Percentiles rank a stretch among this genome's conserved stretches.
phyloP scores from a whole-genome alignment of 1,140 invertebrate genomes.

The Cydia fagiglandana region DNA sequence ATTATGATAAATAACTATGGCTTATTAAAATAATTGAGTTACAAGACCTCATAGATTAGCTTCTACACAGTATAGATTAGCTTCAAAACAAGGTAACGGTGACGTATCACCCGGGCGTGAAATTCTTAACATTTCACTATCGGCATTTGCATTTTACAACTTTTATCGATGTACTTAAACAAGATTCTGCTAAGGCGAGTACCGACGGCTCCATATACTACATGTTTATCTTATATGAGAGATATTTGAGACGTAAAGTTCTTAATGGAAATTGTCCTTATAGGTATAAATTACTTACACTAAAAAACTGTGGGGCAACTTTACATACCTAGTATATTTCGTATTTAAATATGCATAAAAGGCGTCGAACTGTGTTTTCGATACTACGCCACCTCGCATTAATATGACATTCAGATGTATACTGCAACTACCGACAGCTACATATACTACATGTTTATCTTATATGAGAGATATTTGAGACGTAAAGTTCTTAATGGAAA shows the following conservation, averaged over 20 bases:
- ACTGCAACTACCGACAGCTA: conserved; percentile 50
- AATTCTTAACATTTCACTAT: conserved; percentile 72
- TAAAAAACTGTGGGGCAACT: no score
- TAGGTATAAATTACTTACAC: neutral
- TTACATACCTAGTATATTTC: no score
- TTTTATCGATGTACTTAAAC: conserved; percentile 69
- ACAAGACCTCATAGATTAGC: neutral
- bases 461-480: conserved; percentile 38
- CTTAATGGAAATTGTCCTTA: conserved; percentile 6
- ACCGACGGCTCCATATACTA: conserved; percentile 54
- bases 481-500: conserved; percentile 12
- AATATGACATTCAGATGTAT: no score
- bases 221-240: conserved; percentile 50
- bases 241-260: conserved; percentile 34
- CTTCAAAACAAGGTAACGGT: conserved; percentile 63
- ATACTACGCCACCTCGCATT: no score
- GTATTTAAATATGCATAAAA: no score
- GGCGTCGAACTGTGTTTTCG: no score
- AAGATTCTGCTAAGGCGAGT: conserved; percentile 57
- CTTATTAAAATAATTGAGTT: conserved; percentile 18
- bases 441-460: conserved; percentile 59
- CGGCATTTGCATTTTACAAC: conserved; percentile 75
- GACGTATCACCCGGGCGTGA: conserved; percentile 67
- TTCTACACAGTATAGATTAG: conserved; percentile 43
- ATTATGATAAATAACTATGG: neutral